Percentiles rank a stretch among this genome's conserved stretches.
Evolutionary conservation across 2,113 vertebrate genomes (phyloP).

Genomic region (Columba janthina): DNA sequence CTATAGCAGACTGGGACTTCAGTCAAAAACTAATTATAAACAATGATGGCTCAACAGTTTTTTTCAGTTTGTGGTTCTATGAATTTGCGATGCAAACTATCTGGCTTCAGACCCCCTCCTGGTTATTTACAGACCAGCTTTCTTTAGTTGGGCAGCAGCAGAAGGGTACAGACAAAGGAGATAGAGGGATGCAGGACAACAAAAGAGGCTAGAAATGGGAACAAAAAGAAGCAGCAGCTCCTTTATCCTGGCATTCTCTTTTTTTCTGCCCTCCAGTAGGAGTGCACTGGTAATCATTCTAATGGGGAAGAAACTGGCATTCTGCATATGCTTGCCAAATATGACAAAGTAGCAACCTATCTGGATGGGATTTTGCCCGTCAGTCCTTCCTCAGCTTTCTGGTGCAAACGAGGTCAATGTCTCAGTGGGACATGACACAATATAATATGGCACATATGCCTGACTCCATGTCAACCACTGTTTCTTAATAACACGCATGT

Average conservation of each 20-base stretch:
- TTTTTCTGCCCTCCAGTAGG: not conserved
- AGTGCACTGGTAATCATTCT: not conserved
- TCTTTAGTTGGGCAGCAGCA: not conserved
- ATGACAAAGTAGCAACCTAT: not conserved
- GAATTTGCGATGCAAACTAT: slow-evolving; percentile 33
- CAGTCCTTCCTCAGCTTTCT: not conserved
- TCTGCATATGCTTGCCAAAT: not conserved
- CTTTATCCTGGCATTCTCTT: not conserved
- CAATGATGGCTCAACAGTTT: slow-evolving; percentile 33
- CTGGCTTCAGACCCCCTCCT: not conserved
- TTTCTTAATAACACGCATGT: not conserved
- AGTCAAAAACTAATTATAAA: slow-evolving; percentile 55
- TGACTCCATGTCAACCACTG: not conserved
- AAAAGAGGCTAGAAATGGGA: not conserved
- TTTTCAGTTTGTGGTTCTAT: slow-evolving; percentile 38
- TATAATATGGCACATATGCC: not conserved
- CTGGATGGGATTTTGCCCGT: not conserved
- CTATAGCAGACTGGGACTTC: slow-evolving; percentile 32
- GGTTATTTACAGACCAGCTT: not conserved
- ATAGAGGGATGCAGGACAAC: not conserved
- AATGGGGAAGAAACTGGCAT: not conserved
- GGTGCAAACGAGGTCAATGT: not conserved
- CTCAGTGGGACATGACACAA: not conserved
- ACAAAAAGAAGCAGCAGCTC: not conserved
- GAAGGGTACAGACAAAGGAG: not conserved